Evolutionary conservation across 35 echinoderm and acorn worm genomes (phyloP).

Genomic region (Ophiothrix spiculata): DNA sequence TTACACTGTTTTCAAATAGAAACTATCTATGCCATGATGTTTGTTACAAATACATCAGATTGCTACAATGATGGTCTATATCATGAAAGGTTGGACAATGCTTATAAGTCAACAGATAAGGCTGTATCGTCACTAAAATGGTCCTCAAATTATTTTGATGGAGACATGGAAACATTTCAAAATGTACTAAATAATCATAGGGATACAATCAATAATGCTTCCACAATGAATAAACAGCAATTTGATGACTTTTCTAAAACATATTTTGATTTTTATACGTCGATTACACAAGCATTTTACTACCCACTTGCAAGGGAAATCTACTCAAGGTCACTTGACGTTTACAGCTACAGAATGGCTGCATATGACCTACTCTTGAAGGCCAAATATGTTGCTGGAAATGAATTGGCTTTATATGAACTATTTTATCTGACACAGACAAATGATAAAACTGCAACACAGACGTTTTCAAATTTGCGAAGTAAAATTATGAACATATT

Average conservation of each 20-base stretch:
- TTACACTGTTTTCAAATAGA: conserved; percentile 29
- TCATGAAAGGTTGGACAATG: neutral
- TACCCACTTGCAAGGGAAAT: neutral
- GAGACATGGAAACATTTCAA: neutral
- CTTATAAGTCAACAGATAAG: neutral
- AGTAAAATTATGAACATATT: conserved; percentile 19
- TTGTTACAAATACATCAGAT: neutral
- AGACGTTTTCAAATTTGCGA: neutral
- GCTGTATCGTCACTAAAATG: neutral
- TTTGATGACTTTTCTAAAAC: neutral
- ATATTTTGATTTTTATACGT: neutral
- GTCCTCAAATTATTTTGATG: too few species aligned
- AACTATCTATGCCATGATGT: neutral
- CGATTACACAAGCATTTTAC: neutral
- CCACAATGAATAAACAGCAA: neutral
- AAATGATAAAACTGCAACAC: neutral
- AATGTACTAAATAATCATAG: neutral
- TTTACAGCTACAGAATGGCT: neutral
- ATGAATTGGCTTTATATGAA: neutral
- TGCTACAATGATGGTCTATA: neutral
- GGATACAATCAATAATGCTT: neutral
- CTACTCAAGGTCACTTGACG: neutral
- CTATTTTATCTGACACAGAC: neutral
- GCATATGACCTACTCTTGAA: neutral
- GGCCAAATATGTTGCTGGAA: neutral